phyloP scores from a whole-genome alignment of 2,888 invertebrate species.

The Phalera bucephala region DNA sequence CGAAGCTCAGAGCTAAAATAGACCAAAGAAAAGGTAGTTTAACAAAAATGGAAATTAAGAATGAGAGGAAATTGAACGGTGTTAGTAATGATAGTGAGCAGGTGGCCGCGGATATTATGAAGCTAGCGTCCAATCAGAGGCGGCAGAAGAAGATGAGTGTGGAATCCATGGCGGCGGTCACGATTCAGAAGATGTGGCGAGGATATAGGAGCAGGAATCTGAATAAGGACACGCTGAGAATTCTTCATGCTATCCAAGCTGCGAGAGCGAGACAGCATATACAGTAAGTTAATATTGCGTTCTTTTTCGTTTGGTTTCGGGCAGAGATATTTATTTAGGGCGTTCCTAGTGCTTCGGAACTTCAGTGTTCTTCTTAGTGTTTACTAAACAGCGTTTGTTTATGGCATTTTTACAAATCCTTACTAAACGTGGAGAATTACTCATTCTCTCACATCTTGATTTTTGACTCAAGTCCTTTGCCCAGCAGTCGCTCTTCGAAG shows the following conservation, averaged over 20 bases:
- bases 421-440: too few species aligned
- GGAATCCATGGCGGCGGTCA: conserved; percentile 85
- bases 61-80: conserved; percentile 60
- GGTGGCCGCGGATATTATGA: conserved; percentile 61
- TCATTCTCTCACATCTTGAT: too few species aligned
- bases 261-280: conserved; percentile 92
- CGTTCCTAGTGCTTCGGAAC: too few species aligned
- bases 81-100: conserved; percentile 54
- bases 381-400: too few species aligned
- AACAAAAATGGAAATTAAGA: conserved; percentile 45
- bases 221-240: conserved; percentile 85
- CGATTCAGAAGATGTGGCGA: conserved; percentile 94
- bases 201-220: conserved; percentile 91
- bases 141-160: conserved; percentile 67
- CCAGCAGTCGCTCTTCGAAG: too few species aligned
- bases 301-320: too few species aligned
- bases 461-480: too few species aligned
- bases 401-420: too few species aligned
- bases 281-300: conserved; percentile 84
- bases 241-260: conserved; percentile 87
- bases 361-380: too few species aligned
- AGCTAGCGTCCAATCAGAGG: conserved; percentile 67
- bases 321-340: too few species aligned
- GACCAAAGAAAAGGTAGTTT: conserved; percentile 73
- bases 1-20: conserved; percentile 65